Base-by-base conservation (phyloP, 2,797 vertebrate species). In the Sebastes trivittatus region DNA sequence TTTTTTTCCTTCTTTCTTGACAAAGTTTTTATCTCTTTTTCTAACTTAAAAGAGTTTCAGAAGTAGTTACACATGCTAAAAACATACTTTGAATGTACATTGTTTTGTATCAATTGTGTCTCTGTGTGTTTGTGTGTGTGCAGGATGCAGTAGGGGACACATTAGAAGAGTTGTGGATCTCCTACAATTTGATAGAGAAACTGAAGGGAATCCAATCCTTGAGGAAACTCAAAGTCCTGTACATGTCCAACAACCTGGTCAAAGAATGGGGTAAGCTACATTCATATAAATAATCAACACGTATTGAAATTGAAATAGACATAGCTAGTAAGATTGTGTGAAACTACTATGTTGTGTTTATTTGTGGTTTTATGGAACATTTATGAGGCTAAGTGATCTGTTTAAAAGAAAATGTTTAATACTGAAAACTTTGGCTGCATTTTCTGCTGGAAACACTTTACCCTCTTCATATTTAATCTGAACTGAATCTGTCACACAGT, bases 201-300 rank as follows among this genome's bases (percentile, higher is more conserved):
- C 94, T 99, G 87, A 98, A 96, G 89, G 98, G 98, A 67, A 96
- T 99, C 75, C 95, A 96, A 46, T 95, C 95, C 55, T 96, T 99
- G 97, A 98, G 96, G 94, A 98, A 97, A 68, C 89, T 99, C 64
- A 96, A 94, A 88, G 96, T 99, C 83, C 96, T 99, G 63, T 98
- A 99, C 91, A 99, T 99, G 96, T 98, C 98, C 82, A 99, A 99
- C 94, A 99, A 99, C 93, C 92, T 97, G 85, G 98, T 99, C 66
- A 99, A 98, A 92, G 98, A 99, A 34, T 99, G 98, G 98, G 97
- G 98, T 99, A 90, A 96, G 97, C 13, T 0, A 16, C 60, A 1
- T 20, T 56, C 20, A 67, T n/a, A 13, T 25, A 18, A 30, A 27
- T 7, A 60, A 11, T 32, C 2, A 59, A 52, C 29, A 38, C 2